phyloP scores from a whole-genome alignment of 2,113 vertebrate genomes.

The Periophthalmodon schlosseri region DNA sequence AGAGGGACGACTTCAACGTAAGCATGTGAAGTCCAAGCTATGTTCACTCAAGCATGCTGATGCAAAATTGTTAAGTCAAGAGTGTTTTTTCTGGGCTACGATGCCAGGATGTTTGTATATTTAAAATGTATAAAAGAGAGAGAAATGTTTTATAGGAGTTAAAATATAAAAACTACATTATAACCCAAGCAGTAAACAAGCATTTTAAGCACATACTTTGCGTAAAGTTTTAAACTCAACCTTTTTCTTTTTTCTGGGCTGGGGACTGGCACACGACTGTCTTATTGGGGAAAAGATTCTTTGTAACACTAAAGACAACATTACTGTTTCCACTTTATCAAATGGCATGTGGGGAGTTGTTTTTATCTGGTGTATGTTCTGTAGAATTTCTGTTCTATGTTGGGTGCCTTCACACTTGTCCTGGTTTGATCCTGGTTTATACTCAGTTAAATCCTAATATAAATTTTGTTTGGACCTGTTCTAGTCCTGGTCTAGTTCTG shows the following conservation, averaged over 20 bases:
- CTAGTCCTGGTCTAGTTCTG: too few relatives aligned
- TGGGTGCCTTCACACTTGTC: too few relatives aligned
- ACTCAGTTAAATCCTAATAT: background rate
- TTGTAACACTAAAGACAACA: constrained; percentile 24
- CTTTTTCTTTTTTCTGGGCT: background rate
- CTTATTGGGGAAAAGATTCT: background rate
- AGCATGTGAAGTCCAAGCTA: constrained; percentile 45
- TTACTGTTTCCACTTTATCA: constrained; percentile 14
- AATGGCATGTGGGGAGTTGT: too few relatives aligned
- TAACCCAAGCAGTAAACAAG: background rate
- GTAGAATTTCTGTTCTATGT: background rate
- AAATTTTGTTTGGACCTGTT: background rate
- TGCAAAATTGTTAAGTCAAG: constrained; percentile 13
- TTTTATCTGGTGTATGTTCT: background rate
- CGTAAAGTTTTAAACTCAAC: background rate
- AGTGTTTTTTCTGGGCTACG: constrained; percentile 14
- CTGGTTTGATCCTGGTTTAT: too few relatives aligned
- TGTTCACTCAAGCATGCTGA: constrained; percentile 49
- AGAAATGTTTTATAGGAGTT: constrained; percentile 30
- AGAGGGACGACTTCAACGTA: constrained; percentile 31
- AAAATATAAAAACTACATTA: constrained; percentile 19
- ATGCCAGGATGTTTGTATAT: constrained; percentile 26
- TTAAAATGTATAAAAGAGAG: background rate
- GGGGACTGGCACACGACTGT: background rate
- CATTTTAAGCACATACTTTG: background rate